A percentile compares a stretch with the other conserved stretches of the same genome.
These are phyloP conservation scores for Epinephelus lanceolatus DNA, from an alignment of 2,113 vertebrate genomes.

Conservation along the genomic window DNA sequence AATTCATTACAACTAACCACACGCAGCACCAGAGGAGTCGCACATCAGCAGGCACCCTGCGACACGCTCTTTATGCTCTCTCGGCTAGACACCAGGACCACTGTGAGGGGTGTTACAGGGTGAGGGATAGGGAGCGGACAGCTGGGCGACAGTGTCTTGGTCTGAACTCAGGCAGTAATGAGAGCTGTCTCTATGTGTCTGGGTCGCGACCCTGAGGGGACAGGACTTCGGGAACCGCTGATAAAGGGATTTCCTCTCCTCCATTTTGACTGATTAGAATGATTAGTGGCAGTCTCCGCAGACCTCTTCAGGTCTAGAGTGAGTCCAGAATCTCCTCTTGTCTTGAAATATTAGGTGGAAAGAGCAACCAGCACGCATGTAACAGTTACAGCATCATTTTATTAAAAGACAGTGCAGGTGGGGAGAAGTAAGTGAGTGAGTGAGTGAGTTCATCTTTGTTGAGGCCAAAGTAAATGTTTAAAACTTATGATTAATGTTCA, in stretches of 20 bases:
- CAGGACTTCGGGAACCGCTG: slow-evolving; percentile 71
- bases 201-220: slow-evolving; percentile 72
- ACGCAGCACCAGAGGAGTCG: slow-evolving; percentile 47
- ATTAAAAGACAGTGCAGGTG: slow-evolving; percentile 24
- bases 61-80: not conserved
- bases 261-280: slow-evolving; percentile 71
- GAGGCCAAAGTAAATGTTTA: slow-evolving; percentile 11
- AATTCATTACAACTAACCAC: slow-evolving; percentile 53
- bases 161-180: slow-evolving; percentile 64
- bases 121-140: slow-evolving; percentile 39
- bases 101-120: not conserved
- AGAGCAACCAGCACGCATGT: not conserved
- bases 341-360: slow-evolving; percentile 53
- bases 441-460: slow-evolving; percentile 13
- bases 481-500: slow-evolving; percentile 9
- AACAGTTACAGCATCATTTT: slow-evolving; percentile 4
- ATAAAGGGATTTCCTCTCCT: slow-evolving; percentile 81
- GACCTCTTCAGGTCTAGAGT: slow-evolving; percentile 48
- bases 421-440: not conserved
- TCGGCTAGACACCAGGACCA: not conserved
- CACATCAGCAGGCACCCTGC: slow-evolving; percentile 11
- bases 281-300: slow-evolving; percentile 67
- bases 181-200: slow-evolving; percentile 70
- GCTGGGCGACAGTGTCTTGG: slow-evolving; percentile 54
- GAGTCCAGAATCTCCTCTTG: slow-evolving; percentile 35